Conservation (phyloP, 2,888 invertebrate genomes). For the Cheilosia urbana region DNA sequence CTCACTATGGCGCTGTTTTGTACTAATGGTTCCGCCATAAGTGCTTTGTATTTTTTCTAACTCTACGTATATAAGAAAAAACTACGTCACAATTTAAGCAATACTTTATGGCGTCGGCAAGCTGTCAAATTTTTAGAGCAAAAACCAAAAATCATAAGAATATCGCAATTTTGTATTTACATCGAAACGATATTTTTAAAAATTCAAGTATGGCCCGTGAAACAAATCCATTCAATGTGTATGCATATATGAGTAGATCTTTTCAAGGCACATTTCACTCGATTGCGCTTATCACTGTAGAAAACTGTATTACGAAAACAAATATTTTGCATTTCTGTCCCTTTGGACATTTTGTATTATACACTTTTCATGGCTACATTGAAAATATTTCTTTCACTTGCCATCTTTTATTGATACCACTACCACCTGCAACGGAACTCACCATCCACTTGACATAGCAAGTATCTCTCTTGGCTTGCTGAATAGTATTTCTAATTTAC, state of each 20-base stretch:
- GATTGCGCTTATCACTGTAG: conserved; percentile 19
- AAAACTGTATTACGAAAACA: conserved; percentile 5
- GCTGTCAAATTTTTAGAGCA: no score
- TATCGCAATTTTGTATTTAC: no score
- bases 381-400: background rate
- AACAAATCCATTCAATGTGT: conserved; percentile 17
- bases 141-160: no score
- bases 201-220: background rate
- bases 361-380: background rate
- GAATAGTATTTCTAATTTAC: background rate
- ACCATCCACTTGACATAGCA: background rate
- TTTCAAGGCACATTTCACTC: conserved; percentile 57
- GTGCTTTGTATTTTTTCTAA: no score
- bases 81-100: no score
- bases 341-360: background rate
- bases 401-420: background rate
- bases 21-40: no score
- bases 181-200: background rate
- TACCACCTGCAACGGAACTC: conserved; percentile 25
- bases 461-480: background rate
- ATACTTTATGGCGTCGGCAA: no score
- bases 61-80: no score
- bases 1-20: no score
- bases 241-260: conserved; percentile 25
- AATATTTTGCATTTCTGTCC: background rate